Percentiles rank a stretch among this genome's conserved stretches.
phyloP scores from a whole-genome alignment of 2,888 invertebrate species.

The Amorpha juglandis region DNA sequence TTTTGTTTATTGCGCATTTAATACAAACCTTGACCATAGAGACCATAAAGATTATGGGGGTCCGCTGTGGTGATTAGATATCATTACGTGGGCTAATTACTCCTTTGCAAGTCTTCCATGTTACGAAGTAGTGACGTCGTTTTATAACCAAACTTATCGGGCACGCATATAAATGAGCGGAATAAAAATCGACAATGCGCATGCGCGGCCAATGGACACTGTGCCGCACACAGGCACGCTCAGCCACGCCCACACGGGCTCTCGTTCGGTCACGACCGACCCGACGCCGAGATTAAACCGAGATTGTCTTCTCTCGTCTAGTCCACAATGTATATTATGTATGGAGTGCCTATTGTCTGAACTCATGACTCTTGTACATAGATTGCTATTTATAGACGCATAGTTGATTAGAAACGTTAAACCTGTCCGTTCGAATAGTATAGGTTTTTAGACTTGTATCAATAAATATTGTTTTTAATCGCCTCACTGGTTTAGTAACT shows the following conservation, averaged over 20 bases:
- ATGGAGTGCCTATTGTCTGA: slow-evolving; percentile 30
- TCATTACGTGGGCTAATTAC: too few relatives aligned
- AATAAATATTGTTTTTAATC: neutral
- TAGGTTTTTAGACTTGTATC: neutral
- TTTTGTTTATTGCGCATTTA: too few relatives aligned
- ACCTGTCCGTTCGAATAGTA: neutral
- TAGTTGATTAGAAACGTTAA: slow-evolving; percentile 9
- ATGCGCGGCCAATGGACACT: slow-evolving; percentile 52
- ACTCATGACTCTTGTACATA: slow-evolving; percentile 24
- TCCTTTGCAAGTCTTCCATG: too few relatives aligned
- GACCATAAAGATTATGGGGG: too few relatives aligned
- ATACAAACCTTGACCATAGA: too few relatives aligned
- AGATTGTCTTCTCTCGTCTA: slow-evolving; percentile 59
- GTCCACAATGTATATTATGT: slow-evolving; percentile 27
- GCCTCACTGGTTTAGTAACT: too few relatives aligned
- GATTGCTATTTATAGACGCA: neutral
- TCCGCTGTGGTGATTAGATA: too few relatives aligned
- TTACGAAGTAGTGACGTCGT: neutral
- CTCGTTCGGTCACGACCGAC: slow-evolving; percentile 77
- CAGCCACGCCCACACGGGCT: slow-evolving; percentile 62
- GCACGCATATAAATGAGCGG: slow-evolving; percentile 25
- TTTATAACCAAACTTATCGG: neutral
- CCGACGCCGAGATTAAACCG: slow-evolving; percentile 67
- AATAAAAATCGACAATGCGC: slow-evolving; percentile 28
- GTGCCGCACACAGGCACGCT: slow-evolving; percentile 52